Evolutionary conservation across 2,113 vertebrate genomes (phyloP), one percentile per base, ranked within the genome.

Genomic region (Sialia sialis): DNA sequence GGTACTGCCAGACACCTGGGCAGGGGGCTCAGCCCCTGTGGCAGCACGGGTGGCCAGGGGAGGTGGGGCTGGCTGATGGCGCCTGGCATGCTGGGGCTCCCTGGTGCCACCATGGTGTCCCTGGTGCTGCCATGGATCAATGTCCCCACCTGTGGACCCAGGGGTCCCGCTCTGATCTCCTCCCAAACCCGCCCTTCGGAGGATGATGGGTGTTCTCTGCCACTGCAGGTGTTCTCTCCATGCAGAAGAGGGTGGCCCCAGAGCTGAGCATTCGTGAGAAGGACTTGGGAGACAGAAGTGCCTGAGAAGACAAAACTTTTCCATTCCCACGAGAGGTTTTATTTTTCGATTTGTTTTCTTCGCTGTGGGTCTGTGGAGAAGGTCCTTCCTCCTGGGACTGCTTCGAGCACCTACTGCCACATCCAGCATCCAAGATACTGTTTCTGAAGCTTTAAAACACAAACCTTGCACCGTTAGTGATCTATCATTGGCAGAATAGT

Each of bases 231-330:
- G 89, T 95, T 96, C 85, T 77, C 92, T 96, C 95, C 77, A 2
- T 63, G 38, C 94, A 79, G 93, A 96, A 88, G 96, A 97, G 95
- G 93, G 94, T 84, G 95, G 93, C 89, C 94, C 94, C 96, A 95
- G 95, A 95, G 96, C 94, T 96, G 94, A 94, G 89, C 68, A 13
- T 91, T 87, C 4, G 4, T 4, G 29, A 94, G 89, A 95, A 95
- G 95, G 94, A 94, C 96, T 97, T 87, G 91, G 96, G 94, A 96
- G 96, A 97, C 94, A 97, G 97, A 98, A 98, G 98, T 97, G 97
- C 97, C 98, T 98, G 97, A 97, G 95, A 97, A 92, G 91, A 96
- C 94, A 89, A 95, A 96, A 96, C 94, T 96, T 95, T 96, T 94
- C 96, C 95, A 94, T 96, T 97, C 95, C 95, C 96, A 91, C 90